Percentiles rank a stretch among this genome's conserved stretches.
Conservation (phyloP, 2,888 invertebrate species). For the Dorcus hopei region DNA sequence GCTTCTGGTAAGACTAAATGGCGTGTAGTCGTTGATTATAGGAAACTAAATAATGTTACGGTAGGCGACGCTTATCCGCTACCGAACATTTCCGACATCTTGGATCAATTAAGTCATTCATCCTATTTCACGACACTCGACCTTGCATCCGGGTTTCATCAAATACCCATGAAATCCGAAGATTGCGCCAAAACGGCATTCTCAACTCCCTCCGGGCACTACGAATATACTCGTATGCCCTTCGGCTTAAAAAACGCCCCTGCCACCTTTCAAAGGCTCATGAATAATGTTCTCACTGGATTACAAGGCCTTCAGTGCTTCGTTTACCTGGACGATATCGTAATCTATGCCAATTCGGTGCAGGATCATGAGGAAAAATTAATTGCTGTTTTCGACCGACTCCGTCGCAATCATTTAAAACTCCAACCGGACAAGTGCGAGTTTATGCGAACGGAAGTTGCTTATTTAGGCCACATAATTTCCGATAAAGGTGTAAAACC, state of each 20-base stretch:
- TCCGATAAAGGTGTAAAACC: slow-evolving; percentile 30
- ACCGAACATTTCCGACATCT: slow-evolving; percentile 24
- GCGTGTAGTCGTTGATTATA: slow-evolving; percentile 16
- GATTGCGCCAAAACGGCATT: too few species aligned
- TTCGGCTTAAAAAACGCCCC: too few species aligned
- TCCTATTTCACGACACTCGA: slow-evolving; percentile 27
- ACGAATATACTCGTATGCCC: too few species aligned
- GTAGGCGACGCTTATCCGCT: slow-evolving; percentile 22
- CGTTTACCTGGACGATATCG: too few species aligned
- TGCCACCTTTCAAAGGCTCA: too few species aligned
- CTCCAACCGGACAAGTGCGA: slow-evolving; percentile 31
- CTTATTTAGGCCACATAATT: slow-evolving; percentile 33
- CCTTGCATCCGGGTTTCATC: slow-evolving; percentile 25
- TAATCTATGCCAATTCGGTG: too few species aligned
- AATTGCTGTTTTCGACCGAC: slow-evolving; percentile 29
- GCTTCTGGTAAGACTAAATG: slow-evolving; percentile 11
- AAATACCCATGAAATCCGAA: too few species aligned
- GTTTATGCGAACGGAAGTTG: slow-evolving; percentile 26
- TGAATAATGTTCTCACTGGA: too few species aligned
- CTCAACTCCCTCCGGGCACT: too few species aligned
- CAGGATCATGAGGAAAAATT: slow-evolving; percentile 31
- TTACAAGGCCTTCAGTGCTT: too few species aligned
- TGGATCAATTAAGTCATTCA: slow-evolving; percentile 23
- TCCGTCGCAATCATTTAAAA: slow-evolving; percentile 25
- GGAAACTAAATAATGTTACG: slow-evolving; percentile 19